These are phyloP conservation scores for Drosophila nigricruria DNA, from an alignment of 2,888 invertebrate genomes.

Conservation along the genomic window DNA sequence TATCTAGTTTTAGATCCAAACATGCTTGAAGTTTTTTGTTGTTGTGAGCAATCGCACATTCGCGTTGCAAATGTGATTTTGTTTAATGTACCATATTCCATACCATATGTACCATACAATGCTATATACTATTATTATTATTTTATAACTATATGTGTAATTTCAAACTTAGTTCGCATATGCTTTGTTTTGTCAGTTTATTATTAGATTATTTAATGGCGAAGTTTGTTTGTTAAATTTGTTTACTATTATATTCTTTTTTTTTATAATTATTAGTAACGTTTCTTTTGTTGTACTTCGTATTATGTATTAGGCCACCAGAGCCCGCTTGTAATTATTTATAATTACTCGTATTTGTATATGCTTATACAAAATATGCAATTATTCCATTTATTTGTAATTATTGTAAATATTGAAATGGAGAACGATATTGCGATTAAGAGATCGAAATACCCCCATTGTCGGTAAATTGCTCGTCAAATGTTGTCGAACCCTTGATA, in stretches of 20 bases:
- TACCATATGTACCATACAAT: constrained; percentile 49
- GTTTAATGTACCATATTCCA: constrained; percentile 53
- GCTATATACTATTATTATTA: constrained; percentile 43
- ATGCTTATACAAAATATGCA: constrained; percentile 37
- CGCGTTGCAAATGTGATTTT: constrained; percentile 62
- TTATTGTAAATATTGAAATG: constrained; percentile 49
- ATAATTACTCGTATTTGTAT: constrained; percentile 42
- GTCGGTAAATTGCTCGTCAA: constrained; percentile 34
- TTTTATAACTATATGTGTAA: constrained; percentile 44
- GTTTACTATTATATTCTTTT: constrained; percentile 32
- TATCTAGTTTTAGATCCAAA: constrained; percentile 31
- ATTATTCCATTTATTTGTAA: constrained; percentile 63
- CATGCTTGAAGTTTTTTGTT: constrained; percentile 28
- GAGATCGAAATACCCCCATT: constrained; percentile 20
- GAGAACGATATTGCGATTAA: constrained; percentile 20
- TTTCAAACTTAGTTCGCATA: constrained; percentile 42
- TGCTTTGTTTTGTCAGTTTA: constrained; percentile 52
- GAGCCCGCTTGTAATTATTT: constrained; percentile 60
- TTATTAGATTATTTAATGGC: constrained; percentile 49
- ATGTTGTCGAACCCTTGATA: constrained; percentile 64
- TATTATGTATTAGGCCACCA: constrained; percentile 65
- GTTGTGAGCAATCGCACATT: constrained; percentile 47
- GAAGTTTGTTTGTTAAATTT: constrained; percentile 53
- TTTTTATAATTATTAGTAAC: constrained; percentile 18
- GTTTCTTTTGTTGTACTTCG: constrained; percentile 47